phyloP scores from a whole-genome alignment of 1,140 invertebrate genomes.

The Drosophila ercepeae region DNA sequence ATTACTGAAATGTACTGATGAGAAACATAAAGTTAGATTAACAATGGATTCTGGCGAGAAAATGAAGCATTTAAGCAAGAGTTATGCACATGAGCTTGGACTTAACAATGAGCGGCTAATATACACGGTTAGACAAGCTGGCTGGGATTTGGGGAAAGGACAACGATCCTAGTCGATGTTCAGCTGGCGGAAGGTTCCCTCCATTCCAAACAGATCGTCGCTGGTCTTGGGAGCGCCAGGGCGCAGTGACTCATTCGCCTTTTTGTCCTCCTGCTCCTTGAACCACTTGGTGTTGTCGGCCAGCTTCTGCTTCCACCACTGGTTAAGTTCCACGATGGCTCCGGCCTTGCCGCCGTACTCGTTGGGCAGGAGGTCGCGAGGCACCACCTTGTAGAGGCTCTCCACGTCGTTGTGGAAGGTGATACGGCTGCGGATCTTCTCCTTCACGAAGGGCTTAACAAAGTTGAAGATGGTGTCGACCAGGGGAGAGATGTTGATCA shows the following conservation, averaged over 20 bases:
- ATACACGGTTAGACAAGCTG: conserved; percentile 41
- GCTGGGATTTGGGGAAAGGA: conserved; percentile 15
- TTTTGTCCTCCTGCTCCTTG: conserved; percentile 88
- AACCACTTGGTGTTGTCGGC: conserved; percentile 91
- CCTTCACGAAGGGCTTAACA: conserved; percentile 93
- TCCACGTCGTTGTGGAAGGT: conserved; percentile 90
- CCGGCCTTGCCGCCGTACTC: conserved; percentile 92
- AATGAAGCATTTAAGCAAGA: conserved; percentile 71
- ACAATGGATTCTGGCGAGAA: conserved; percentile 44
- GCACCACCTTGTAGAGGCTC: conserved; percentile 90
- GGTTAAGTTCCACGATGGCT: conserved; percentile 88
- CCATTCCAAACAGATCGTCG: conserved; percentile 92
- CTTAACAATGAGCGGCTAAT: conserved; percentile 58
- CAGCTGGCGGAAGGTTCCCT: conserved; percentile 92
- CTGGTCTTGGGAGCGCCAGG: conserved; percentile 91
- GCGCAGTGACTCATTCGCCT: conserved; percentile 89
- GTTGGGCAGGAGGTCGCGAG: conserved; percentile 90
- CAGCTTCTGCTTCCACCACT: conserved; percentile 90
- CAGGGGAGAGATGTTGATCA: conserved; percentile 92
- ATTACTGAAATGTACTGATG: conserved; percentile 59
- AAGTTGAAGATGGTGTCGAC: conserved; percentile 93
- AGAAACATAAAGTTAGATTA: conserved; percentile 31
- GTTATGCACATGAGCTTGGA: conserved; percentile 39
- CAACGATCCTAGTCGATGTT: conserved; percentile 87
- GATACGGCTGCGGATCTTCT: conserved; percentile 93